Base-by-base conservation (phyloP, 2,888 invertebrate genomes). In the Sabatieria punctata region DNA sequence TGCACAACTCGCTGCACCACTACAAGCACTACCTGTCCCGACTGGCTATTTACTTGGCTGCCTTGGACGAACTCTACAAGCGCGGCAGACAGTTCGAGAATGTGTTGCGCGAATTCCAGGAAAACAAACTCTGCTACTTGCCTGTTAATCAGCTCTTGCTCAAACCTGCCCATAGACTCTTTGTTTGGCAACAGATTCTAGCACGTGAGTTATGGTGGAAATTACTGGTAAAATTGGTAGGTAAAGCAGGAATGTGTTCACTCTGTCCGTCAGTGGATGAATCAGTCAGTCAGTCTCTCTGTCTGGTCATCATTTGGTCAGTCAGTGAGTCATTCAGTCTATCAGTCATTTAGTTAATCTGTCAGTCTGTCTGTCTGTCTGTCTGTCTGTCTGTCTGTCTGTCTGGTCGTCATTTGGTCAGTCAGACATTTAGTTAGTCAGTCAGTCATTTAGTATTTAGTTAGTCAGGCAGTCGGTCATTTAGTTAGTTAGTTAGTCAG, bases 111-210 rank as follows among this genome's bases (percentile, higher is more conserved):
- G 79, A 78, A 54, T 83, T 85, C 67, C 85, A 85, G 66, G 74
- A 77, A 46, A 79, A 81, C 64, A 83, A 82, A 68, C 76, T 82
- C 43, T 85, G 85, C 66, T 85, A 85, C 63, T 72, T 91, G 55
- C 88, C 83, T 2, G 74, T 88, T 45, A 78, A 80, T 41, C 79
- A 80, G 50, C 78, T 86, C 60, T 74, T 86, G 26, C 70, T 83
- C 49, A 82, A 82, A 64, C 83, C 85, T 13, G 73, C 85, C n/a
- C 79, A 80, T 68, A 74, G 91, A 45, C 71, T 88, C 55, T 71
- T 85, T 48, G 85, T 88, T 65, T 85, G 88, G 68, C 77, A 79
- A 64, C 72, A 75, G 60, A 70, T 84, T 62, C 69, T 85, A 51
- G 4, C 39, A 38, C 24, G 45, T 45, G 26, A 45, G 45, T 3